Evolutionary conservation across 2,888 invertebrate species (phyloP).

Genomic region (Stenichneumon culpator): DNA sequence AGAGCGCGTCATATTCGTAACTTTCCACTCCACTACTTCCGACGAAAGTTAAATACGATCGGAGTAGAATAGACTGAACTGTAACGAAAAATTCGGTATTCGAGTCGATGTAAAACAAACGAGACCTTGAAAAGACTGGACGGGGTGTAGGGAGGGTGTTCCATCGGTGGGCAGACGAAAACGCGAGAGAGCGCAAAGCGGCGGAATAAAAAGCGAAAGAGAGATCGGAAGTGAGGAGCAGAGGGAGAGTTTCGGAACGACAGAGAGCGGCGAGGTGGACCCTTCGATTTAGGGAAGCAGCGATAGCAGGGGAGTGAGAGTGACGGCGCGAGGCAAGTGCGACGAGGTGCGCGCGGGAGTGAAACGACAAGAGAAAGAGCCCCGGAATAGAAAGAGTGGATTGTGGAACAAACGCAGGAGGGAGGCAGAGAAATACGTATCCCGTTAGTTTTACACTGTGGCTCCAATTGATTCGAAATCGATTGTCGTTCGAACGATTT

Average conservation of each 20-base stretch:
- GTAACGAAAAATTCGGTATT: constrained; percentile 82
- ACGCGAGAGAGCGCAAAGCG: constrained; percentile 59
- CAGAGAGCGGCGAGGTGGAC: constrained; percentile 51
- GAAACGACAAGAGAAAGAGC: constrained; percentile 43
- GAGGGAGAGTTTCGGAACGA: constrained; percentile 58
- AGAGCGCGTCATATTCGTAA: too few relatives aligned
- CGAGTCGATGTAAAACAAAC: constrained; percentile 79
- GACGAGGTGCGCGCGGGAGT: constrained; percentile 34
- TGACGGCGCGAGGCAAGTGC: constrained; percentile 45
- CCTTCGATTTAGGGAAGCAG: constrained; percentile 60
- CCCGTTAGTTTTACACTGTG: constrained; percentile 84
- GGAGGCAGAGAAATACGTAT: constrained; percentile 77
- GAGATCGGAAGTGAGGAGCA: constrained; percentile 52
- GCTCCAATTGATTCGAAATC: constrained; percentile 84
- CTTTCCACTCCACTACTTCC: constrained; percentile 41
- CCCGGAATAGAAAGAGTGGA: constrained; percentile 38
- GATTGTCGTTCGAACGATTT: constrained; percentile 84
- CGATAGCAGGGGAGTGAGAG: constrained; percentile 31
- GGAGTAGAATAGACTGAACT: constrained; percentile 80
- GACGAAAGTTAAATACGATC: constrained; percentile 78
- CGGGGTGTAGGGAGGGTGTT: constrained; percentile 51
- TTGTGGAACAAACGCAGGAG: constrained; percentile 52
- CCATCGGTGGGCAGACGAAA: constrained; percentile 51
- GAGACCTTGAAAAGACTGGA: constrained; percentile 64
- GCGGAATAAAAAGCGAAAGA: constrained; percentile 31